Evolutionary conservation across 2,888 invertebrate genomes (phyloP), one percentile per base, ranked within the genome.

Genomic region (Drosophila cognata): DNA sequence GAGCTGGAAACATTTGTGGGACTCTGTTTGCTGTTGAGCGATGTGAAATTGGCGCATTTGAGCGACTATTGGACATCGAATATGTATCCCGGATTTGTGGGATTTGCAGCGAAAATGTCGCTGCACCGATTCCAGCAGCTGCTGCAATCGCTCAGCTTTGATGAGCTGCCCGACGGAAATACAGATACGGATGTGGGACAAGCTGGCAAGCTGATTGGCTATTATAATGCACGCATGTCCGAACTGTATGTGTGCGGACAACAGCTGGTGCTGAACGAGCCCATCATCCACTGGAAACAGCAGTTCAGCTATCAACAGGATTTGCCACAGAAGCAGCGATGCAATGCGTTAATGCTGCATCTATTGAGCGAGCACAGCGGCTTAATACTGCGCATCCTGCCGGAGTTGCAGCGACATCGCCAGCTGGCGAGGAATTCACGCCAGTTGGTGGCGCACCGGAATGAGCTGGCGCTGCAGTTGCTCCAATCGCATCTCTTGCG

Each of bases 221-320:
- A 61, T 8, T 88, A 89, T 41, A 89, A 89, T 66, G 61, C 63
- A 0, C 82, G 82, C 35, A 89, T 89, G 89, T 65, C 73, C 1
- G 74, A 81, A 13, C 7, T 84, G 11, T 86, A 90, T 53, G 62
- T 69, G 2, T 82, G 82, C 33, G 90, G 89, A 0, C 86, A 90
- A 68, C 80, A 80, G 21, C n/a, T 89, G 67, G 82, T 89, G 18
- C 64, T 89, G 4, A 90, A 90, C 10, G 88, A 90, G 6, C 89
- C 89, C 2, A 73, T 89, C 3, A 29, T 82, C 0, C 75, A 77
- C 6, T 89, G 89, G 89, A 90, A 89, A 48, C 80, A 84, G 0
- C 65, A 68, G 36, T 79, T 89, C 3, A 77, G 70, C 16, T 81
- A 76, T 52, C 71, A 79, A 2, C 48, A 68, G 10, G 86, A 90